Evolutionary conservation across 2,113 vertebrate genomes (phyloP), one percentile per base, ranked within the genome.

Genomic region (Etheostoma cragini): DNA sequence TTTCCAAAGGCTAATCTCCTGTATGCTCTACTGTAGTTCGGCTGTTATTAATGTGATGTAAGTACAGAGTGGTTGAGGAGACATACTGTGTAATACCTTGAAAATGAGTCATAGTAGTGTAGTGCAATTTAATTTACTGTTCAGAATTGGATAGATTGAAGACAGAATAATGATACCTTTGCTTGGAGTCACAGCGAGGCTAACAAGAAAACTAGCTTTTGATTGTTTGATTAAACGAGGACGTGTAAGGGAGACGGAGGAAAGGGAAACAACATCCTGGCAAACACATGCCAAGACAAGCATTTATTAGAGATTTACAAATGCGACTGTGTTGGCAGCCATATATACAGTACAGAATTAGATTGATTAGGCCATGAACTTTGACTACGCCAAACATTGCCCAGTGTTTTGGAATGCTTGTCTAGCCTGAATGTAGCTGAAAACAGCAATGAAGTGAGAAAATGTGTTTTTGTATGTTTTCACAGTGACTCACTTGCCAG

Each of bases 391-490:
- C 24, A 24, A 35, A 46, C 53, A n/a, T 53, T 70, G 14, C 33
- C 19, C 4, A 19, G 46, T 63, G 45, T 49, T 80, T 58, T 4
- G 0, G 50, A 46, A 68, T 30, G 38, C 38, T 45, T 53, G 45
- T 56, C 12, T 13, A 72, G 49, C 21, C 14, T 16, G 35, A 58
- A 8, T n/a, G 56, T 60, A 53, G 76, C 52, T 52, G 80, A 52
- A 42, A 69, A 26, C 21, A 6, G 15, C 57, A 70, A n/a, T 73
- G 45, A 81, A 74, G 74, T 72, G 47, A 63, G 60, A 83, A 67
- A 74, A 73, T 70, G 14, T 73, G 24, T 62, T 70, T 53, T 76
- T 78, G 47, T 66, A 72, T 64, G 53, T 80, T 75, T 84, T 75
- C 61, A 56, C 53, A 45, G 14, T 13, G 6, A 60, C 8, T 2